A percentile compares a stretch with the other conserved stretches of the same genome.
Conservation (phyloP, 2,113 vertebrate species). For the Maylandia zebra region DNA sequence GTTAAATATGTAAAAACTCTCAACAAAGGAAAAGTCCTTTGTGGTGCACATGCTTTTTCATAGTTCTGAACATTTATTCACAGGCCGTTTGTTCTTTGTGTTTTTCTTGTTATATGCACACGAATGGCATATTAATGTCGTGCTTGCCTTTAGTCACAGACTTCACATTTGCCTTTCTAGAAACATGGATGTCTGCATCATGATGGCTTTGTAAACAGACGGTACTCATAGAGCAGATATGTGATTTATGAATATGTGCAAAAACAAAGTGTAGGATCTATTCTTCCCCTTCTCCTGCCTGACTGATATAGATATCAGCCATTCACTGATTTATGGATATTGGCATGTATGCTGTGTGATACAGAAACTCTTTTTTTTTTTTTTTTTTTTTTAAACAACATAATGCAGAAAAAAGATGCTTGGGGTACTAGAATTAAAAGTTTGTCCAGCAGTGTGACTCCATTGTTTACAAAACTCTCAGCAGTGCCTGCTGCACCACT, state of each 20-base stretch:
- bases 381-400: neutral
- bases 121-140: constrained; percentile 4
- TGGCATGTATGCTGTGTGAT: neutral
- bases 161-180: constrained; percentile 58
- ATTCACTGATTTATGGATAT: neutral
- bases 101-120: constrained; percentile 25
- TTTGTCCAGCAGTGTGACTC: neutral
- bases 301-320: neutral
- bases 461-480: neutral
- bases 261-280: neutral
- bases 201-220: neutral
- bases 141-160: constrained; percentile 61
- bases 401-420: neutral
- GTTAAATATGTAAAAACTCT: neutral
- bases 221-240: constrained; percentile 1
- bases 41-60: constrained; percentile 2
- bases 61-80: neutral
- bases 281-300: neutral
- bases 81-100: neutral
- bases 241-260: neutral
- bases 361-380: neutral
- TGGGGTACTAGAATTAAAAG: neutral
- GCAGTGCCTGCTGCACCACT: neutral
- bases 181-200: constrained; percentile 23
- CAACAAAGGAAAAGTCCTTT: constrained; percentile 1